phyloP scores from a whole-genome alignment of 23 tunicate species.

The Styela clava region DNA sequence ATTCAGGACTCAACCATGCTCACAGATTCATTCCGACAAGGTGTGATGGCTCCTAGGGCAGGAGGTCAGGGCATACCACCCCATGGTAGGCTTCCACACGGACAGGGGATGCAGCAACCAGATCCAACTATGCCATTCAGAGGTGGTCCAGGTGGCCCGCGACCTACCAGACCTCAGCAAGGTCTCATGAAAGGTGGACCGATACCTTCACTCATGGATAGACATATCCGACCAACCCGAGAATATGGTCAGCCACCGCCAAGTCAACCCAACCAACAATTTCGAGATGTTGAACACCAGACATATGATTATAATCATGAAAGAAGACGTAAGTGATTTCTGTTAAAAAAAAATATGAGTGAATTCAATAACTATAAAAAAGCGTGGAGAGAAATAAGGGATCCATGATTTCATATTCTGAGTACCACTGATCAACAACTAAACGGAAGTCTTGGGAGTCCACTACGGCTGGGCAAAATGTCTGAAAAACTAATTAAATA shows the following conservation, averaged over 20 bases:
- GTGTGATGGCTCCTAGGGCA: not conserved
- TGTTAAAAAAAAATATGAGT: too few relatives aligned
- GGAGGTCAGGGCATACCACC: slow-evolving; percentile 2
- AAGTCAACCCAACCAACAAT: not conserved
- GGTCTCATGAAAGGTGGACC: not conserved
- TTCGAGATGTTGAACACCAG: not conserved
- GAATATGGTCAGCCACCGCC: not conserved
- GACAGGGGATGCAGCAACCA: not conserved
- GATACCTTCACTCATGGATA: not conserved
- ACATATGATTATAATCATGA: not conserved
- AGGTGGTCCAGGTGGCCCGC: not conserved
- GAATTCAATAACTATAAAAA: too few relatives aligned
- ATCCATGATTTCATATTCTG: too few relatives aligned
- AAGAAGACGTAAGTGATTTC: not conserved
- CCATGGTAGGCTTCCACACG: not conserved
- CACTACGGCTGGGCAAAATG: too few relatives aligned
- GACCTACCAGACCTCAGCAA: not conserved
- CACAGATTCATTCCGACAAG: not conserved
- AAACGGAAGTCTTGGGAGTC: too few relatives aligned
- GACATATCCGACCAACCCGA: not conserved
- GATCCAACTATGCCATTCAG: not conserved
- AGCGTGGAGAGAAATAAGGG: too few relatives aligned
- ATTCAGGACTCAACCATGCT: not conserved
- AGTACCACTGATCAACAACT: too few relatives aligned
- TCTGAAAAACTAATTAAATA: too few relatives aligned